These are phyloP conservation scores for Drosophila austrosaltans DNA, from an alignment of 2,888 invertebrate species.

Conservation along the genomic window DNA sequence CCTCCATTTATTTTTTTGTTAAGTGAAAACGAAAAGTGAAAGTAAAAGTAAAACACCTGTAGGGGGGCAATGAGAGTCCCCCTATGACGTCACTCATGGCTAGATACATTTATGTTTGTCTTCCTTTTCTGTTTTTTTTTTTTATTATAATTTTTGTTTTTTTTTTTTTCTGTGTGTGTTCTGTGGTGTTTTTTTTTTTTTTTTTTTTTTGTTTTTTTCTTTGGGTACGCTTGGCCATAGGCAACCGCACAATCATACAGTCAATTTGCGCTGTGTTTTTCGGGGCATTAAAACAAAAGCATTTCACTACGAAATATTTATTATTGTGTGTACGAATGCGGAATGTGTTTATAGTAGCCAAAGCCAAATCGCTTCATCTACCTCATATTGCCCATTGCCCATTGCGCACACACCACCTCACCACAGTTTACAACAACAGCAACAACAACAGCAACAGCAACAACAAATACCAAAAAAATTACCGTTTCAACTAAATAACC, in stretches of 20 bases:
- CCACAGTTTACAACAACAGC: not conserved
- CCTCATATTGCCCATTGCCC: not conserved
- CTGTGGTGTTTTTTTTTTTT: not conserved
- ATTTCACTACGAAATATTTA: slow-evolving; percentile 73
- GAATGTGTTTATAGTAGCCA: slow-evolving; percentile 72
- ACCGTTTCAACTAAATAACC: not conserved
- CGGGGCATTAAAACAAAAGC: slow-evolving; percentile 78
- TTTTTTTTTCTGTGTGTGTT: not conserved
- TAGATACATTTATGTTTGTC: not conserved
- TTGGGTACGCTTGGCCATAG: slow-evolving; percentile 32
- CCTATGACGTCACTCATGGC: slow-evolving; percentile 57
- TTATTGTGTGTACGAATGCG: slow-evolving; percentile 58
- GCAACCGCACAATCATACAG: slow-evolving; percentile 73
- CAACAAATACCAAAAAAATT: not conserved
- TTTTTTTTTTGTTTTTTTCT: not conserved
- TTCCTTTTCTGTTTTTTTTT: not conserved
- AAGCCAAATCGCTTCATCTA: slow-evolving; percentile 12
- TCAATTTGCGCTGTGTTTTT: slow-evolving; percentile 77
- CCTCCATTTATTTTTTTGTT: not conserved
- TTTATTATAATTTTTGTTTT: not conserved
- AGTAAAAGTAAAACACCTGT: slow-evolving; percentile 37
- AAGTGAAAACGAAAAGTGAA: slow-evolving; percentile 24
- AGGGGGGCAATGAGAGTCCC: slow-evolving; percentile 14
- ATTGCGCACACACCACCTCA: not conserved
- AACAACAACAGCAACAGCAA: not conserved